Percentiles rank a stretch among this genome's conserved stretches.
phyloP scores from a whole-genome alignment of 2,888 invertebrate genomes.

The Hypercompe scribonia region DNA sequence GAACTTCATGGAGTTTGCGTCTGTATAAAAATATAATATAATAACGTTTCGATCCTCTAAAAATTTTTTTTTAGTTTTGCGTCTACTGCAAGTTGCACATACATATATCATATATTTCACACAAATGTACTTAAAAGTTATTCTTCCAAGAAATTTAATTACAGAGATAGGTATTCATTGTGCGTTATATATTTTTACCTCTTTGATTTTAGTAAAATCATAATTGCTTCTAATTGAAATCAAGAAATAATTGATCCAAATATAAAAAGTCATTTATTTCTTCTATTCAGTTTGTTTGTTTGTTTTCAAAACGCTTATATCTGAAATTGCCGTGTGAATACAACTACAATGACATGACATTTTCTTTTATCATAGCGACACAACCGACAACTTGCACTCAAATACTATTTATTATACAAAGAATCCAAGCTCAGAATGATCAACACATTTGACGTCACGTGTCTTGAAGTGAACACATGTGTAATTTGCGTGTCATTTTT shows the following conservation, averaged over 20 bases:
- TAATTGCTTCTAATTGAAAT: neutral
- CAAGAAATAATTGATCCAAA: neutral
- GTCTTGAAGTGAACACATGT: neutral
- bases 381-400: neutral
- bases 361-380: neutral
- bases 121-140: too few relatives aligned
- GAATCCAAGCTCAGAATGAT: neutral
- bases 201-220: neutral
- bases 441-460: neutral
- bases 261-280: neutral
- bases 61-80: neutral
- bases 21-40: neutral
- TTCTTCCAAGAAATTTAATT: too few relatives aligned
- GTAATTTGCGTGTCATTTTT: neutral
- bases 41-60: neutral
- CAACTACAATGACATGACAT: neutral
- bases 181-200: neutral
- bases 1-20: neutral
- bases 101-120: too few relatives aligned
- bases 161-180: neutral
- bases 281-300: neutral
- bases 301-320: neutral
- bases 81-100: neutral
- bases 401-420: slow-evolving; percentile 1
- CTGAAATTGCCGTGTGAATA: neutral